phyloP scores from a whole-genome alignment of 2,797 vertebrate genomes.

The Bovichtus variegatus region DNA sequence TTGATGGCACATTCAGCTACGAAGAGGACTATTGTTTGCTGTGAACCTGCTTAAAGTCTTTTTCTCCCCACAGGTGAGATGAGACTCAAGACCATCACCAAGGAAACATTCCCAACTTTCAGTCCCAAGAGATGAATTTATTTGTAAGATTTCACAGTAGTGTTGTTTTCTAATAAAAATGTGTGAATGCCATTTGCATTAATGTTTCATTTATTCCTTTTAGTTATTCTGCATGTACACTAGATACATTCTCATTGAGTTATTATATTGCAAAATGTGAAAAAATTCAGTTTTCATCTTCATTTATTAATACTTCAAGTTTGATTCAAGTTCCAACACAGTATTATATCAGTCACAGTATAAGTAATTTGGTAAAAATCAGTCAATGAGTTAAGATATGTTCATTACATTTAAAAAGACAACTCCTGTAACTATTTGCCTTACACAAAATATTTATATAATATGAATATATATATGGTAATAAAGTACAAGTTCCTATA shows the following conservation, averaged over 20 bases:
- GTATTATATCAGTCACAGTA: conserved; percentile 37
- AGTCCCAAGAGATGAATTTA: conserved; percentile 35
- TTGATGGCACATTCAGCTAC: neutral
- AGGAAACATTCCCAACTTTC: conserved; percentile 56
- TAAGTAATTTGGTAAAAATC: conserved; percentile 14
- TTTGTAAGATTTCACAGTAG: conserved; percentile 64
- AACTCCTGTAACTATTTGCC: neutral
- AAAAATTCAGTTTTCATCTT: conserved; percentile 22
- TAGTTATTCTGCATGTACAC: neutral
- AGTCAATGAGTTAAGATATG: conserved; percentile 19
- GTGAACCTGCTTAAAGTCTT: neutral
- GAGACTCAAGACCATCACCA: conserved; percentile 34
- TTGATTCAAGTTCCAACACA: conserved; percentile 37
- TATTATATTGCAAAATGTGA: neutral
- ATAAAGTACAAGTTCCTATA: conserved; percentile 24
- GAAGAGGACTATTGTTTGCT: neutral
- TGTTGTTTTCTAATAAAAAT: conserved; percentile 78
- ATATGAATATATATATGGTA: neutral
- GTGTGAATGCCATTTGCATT: conserved; percentile 35
- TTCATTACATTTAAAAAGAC: conserved; percentile 19
- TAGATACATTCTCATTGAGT: neutral
- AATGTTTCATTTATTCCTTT: neutral
- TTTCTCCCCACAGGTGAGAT: conserved; percentile 55
- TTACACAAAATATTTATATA: conserved; percentile 36
- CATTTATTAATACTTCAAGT: conserved; percentile 32